Conservation (phyloP, 1,140 invertebrate species). For the Neodiprion pinetum region DNA sequence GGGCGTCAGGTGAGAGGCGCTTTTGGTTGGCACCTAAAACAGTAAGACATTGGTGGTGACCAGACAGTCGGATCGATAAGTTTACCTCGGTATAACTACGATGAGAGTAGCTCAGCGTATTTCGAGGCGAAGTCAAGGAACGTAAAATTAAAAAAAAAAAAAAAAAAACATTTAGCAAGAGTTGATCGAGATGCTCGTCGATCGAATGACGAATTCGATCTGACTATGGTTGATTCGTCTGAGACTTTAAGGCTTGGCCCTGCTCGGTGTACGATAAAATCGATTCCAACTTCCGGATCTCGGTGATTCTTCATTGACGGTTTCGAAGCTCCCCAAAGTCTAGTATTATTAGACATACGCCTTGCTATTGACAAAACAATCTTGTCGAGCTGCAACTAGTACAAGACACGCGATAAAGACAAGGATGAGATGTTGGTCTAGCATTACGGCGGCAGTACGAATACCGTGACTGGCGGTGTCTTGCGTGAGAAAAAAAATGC, state of each 20-base stretch:
- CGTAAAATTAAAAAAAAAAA: too few species aligned
- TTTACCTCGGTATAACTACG: too few species aligned
- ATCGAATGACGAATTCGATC: too few species aligned
- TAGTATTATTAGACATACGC: neutral
- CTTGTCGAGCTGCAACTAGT: neutral
- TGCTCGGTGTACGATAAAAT: neutral
- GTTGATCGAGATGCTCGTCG: too few species aligned
- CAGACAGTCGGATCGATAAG: too few species aligned
- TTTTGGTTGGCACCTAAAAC: conserved; percentile 40
- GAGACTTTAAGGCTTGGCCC: too few species aligned
- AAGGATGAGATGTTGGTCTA: conserved; percentile 1
- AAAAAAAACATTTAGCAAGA: too few species aligned
- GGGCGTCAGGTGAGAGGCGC: conserved; percentile 42
- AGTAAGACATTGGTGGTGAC: neutral
- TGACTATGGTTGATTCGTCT: too few species aligned
- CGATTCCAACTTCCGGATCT: neutral
- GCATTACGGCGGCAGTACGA: neutral
- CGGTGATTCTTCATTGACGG: neutral
- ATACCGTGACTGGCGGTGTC: conserved; percentile 31
- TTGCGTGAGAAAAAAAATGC: conserved; percentile 32
- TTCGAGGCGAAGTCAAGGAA: too few species aligned
- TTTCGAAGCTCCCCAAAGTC: neutral
- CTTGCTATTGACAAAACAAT: conserved; percentile 10
- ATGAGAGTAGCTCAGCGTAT: too few species aligned
- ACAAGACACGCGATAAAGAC: neutral